Percentiles rank a stretch among this genome's conserved stretches.
These are phyloP conservation scores for Myotis myotis DNA, from an alignment of 2,797 vertebrate species.

Conservation along the genomic window DNA sequence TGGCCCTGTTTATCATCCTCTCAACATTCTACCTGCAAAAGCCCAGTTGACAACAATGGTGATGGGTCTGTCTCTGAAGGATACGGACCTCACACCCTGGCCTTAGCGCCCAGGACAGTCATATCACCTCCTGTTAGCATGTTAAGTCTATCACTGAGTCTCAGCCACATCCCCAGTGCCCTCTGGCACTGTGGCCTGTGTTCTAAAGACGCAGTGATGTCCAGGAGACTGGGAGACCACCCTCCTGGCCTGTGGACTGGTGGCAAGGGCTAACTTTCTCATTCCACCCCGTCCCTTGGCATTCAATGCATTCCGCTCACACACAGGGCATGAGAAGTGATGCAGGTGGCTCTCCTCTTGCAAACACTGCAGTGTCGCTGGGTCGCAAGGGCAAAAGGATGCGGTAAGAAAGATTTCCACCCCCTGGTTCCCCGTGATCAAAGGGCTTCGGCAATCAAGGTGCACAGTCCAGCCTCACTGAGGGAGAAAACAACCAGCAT, in stretches of 20 bases:
- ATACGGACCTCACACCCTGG: neutral
- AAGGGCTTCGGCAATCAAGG: neutral
- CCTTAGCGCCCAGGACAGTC: neutral
- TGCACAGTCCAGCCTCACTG: neutral
- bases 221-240: neutral
- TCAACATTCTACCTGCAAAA: neutral
- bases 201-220: neutral
- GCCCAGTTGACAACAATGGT: neutral
- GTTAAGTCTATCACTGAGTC: slow-evolving; percentile 21
- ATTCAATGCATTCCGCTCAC: slow-evolving; percentile 46
- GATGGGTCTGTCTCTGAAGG: neutral
- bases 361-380: slow-evolving; percentile 54
- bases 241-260: neutral
- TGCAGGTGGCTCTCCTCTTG: neutral
- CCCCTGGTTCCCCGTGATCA: slow-evolving; percentile 42
- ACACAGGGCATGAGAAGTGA: neutral
- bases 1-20: neutral
- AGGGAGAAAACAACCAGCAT: neutral
- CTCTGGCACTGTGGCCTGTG: neutral
- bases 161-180: neutral
- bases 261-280: neutral
- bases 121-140: neutral
- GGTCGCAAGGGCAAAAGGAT: neutral
- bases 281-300: neutral
- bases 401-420: slow-evolving; percentile 49